Conservation (phyloP, 2,797 vertebrate species). For the Toxotes lorentzi region DNA sequence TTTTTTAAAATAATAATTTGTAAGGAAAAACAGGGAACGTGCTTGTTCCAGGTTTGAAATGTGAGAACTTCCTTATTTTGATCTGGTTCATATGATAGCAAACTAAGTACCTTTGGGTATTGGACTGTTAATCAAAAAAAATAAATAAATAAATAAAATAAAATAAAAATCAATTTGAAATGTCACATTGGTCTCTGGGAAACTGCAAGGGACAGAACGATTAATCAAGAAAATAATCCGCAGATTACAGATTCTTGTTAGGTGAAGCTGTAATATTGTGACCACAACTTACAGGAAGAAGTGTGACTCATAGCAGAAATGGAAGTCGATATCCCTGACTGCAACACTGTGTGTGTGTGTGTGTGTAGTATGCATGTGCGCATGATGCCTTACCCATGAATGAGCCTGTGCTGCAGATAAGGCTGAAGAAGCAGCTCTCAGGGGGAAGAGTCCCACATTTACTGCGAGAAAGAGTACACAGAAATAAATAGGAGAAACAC, state of each 20-base stretch:
- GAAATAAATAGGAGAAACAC: conserved; percentile 34
- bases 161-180: background rate
- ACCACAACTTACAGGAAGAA: background rate
- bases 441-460: conserved; percentile 94
- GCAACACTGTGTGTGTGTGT: background rate
- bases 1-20: too few species aligned
- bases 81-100: background rate
- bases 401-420: conserved; percentile 93
- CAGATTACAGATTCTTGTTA: background rate
- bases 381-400: conserved; percentile 89
- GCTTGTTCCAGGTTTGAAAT: background rate
- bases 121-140: background rate
- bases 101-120: background rate
- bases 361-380: conserved; percentile 5
- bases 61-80: background rate
- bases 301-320: background rate
- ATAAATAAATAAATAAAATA: too few species aligned
- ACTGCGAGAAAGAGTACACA: conserved; percentile 76
- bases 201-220: background rate
- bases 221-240: background rate
- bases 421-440: conserved; percentile 95
- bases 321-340: background rate
- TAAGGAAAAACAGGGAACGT: background rate
- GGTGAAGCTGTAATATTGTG: background rate
- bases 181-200: background rate